phyloP scores from a whole-genome alignment of 64 coral and sea anemone species.

The Montipora foliosa region DNA sequence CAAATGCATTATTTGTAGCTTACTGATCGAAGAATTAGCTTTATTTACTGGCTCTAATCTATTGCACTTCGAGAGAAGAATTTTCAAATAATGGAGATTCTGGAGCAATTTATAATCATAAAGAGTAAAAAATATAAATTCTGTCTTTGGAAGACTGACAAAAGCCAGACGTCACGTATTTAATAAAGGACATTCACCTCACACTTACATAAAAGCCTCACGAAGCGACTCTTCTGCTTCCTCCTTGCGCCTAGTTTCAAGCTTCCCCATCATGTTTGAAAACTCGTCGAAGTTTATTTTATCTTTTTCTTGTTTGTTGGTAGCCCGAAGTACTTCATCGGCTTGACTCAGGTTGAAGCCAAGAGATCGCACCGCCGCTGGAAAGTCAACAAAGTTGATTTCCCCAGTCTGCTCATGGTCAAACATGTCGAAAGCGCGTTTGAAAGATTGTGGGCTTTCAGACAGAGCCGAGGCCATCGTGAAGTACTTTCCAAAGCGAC shows the following conservation, averaged over 20 bases:
- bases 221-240: constrained; percentile 69
- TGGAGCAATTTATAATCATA: too few species aligned
- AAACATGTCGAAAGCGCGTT: constrained; percentile 63
- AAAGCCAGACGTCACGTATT: too few species aligned
- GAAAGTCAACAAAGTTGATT: constrained; percentile 68
- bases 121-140: too few species aligned
- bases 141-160: too few species aligned
- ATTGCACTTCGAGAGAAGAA: too few species aligned
- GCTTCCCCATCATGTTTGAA: constrained; percentile 75
- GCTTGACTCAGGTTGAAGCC: constrained; percentile 68
- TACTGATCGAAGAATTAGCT: too few species aligned
- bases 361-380: constrained; percentile 48
- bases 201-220: constrained; percentile 85
- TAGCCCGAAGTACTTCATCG: constrained; percentile 49
- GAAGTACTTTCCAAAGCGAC: background rate
- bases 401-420: constrained; percentile 69
- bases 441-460: background rate
- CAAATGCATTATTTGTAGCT: too few species aligned
- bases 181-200: too few species aligned
- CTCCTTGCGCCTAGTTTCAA: constrained; percentile 51
- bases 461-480: background rate
- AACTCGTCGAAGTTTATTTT: constrained; percentile 88
- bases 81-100: too few species aligned
- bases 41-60: too few species aligned
- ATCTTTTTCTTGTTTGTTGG: constrained; percentile 71